These are phyloP conservation scores for Falco columbarius DNA, from an alignment of 2,797 vertebrate species.

Conservation along the genomic window DNA sequence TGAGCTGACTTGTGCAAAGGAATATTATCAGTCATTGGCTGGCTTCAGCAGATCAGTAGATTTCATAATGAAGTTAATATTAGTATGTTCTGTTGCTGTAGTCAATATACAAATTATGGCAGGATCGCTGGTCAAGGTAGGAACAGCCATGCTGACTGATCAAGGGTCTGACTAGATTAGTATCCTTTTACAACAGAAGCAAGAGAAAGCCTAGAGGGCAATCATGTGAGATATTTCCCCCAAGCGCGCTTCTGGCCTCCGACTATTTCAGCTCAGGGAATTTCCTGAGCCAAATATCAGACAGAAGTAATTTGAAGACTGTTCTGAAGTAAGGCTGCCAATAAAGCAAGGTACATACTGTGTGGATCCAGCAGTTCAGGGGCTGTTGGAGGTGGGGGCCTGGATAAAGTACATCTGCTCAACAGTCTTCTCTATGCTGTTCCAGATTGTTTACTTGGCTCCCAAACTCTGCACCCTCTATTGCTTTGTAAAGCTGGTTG, in stretches of 20 bases:
- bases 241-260: not conserved
- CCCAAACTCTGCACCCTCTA: not conserved
- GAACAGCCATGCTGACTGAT: not conserved
- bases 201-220: not conserved
- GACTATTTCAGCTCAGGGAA: not conserved
- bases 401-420: not conserved
- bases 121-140: not conserved
- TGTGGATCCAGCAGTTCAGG: not conserved
- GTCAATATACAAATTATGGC: not conserved
- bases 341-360: not conserved
- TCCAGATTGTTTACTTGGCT: not conserved
- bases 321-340: not conserved
- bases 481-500: not conserved
- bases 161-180: not conserved
- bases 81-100: rapidly evolving
- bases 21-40: not conserved
- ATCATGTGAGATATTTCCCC: not conserved
- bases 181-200: not conserved
- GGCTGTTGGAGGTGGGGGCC: not conserved
- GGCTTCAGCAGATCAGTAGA: not conserved
- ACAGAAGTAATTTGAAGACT: not conserved
- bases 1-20: not conserved
- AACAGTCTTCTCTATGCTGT: not conserved
- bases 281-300: not conserved
- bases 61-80: not conserved